phyloP scores from a whole-genome alignment of 1,140 invertebrate species.

The Acromyrmex heyeri region DNA sequence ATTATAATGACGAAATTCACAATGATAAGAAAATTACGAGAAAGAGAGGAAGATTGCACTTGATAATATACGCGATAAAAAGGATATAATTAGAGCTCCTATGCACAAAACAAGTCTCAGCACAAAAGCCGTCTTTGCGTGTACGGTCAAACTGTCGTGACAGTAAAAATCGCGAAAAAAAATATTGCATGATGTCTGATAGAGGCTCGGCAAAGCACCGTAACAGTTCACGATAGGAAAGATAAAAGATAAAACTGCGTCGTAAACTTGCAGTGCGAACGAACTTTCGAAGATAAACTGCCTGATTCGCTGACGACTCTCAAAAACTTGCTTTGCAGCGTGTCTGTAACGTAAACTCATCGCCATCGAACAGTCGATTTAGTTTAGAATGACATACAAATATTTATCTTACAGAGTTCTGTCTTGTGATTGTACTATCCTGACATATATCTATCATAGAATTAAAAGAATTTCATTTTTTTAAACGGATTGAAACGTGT shows the following conservation, averaged over 20 bases:
- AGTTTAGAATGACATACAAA: slow-evolving; percentile 14
- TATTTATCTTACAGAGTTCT: slow-evolving; percentile 11
- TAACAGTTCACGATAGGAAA: slow-evolving; percentile 50
- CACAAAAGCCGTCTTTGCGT: slow-evolving; percentile 1
- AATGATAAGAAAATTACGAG: neutral
- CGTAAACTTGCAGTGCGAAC: slow-evolving; percentile 44
- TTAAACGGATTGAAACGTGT: neutral
- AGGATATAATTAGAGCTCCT: neutral
- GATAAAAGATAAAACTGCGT: slow-evolving; percentile 50
- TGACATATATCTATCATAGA: neutral
- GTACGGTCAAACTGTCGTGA: slow-evolving; percentile 27
- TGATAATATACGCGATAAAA: neutral
- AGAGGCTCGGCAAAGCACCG: slow-evolving; percentile 32
- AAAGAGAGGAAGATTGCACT: too few relatives aligned
- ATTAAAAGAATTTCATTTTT: slow-evolving; percentile 5
- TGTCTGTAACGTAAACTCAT: slow-evolving; percentile 26
- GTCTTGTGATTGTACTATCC: neutral
- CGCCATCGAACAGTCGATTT: slow-evolving; percentile 40
- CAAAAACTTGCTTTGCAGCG: slow-evolving; percentile 46
- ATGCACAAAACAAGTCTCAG: neutral
- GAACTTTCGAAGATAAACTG: slow-evolving; percentile 55
- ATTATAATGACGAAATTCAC: neutral
- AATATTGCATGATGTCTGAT: slow-evolving; percentile 9
- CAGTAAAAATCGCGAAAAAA: slow-evolving; percentile 43
- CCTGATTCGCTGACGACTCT: slow-evolving; percentile 51